phyloP scores from a whole-genome alignment of 1,140 invertebrate genomes.

The Scaptodrosophila lebanonensis region DNA sequence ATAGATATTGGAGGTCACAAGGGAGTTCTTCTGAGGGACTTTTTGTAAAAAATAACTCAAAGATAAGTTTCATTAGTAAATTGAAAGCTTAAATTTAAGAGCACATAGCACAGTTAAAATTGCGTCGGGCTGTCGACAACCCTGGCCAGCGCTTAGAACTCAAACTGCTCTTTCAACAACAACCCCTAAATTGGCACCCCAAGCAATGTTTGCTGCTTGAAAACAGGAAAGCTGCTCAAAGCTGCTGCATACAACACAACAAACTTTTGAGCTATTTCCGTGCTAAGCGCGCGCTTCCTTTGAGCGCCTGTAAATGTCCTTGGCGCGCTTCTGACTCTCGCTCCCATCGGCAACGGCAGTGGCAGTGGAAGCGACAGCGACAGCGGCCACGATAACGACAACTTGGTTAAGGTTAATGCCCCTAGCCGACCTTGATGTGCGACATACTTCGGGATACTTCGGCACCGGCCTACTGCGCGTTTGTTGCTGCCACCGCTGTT shows the following conservation, averaged over 20 bases:
- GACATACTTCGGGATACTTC: conserved; percentile 63
- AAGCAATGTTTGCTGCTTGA: too few species aligned
- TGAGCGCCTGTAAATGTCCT: conserved; percentile 58
- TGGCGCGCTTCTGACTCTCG: conserved; percentile 43
- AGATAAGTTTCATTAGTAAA: too few species aligned
- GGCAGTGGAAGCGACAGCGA: not conserved
- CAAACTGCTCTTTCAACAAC: conserved; percentile 47
- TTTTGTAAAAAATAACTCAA: too few species aligned
- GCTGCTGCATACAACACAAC: not conserved
- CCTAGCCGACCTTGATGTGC: conserved; percentile 74
- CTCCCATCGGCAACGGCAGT: too few species aligned
- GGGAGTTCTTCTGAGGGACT: not conserved
- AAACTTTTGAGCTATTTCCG: conserved; percentile 56
- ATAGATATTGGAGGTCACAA: not conserved
- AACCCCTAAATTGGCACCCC: conserved; percentile 64
- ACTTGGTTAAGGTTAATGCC: conserved; percentile 71
- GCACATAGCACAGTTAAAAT: not conserved
- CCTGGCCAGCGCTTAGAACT: conserved; percentile 40
- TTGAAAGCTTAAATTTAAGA: too few species aligned
- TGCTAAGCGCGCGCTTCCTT: conserved; percentile 37
- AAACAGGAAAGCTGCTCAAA: conserved; percentile 6
- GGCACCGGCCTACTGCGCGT: conserved; percentile 30
- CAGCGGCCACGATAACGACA: conserved; percentile 52
- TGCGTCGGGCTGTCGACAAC: conserved; percentile 22
- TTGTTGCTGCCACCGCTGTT: conserved; percentile 7